These are phyloP conservation scores for Geopemphigus sp. DNA, from an alignment of 1,140 invertebrate species.

Conservation along the genomic window DNA sequence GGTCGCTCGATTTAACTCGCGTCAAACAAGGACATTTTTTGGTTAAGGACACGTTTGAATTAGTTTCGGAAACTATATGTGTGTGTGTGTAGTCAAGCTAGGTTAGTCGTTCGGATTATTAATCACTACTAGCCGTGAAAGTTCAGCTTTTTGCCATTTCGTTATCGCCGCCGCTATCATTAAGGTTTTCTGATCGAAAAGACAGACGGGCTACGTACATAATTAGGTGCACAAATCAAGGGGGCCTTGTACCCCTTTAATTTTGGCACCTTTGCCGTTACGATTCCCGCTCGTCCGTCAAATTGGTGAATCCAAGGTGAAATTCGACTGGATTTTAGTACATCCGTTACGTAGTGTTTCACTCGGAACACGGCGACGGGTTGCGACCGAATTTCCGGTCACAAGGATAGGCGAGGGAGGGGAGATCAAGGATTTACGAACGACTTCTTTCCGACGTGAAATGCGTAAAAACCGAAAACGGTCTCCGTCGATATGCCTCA, in stretches of 20 bases:
- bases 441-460: background rate
- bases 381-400: background rate
- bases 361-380: background rate
- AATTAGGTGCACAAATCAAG: slow-evolving; percentile 1
- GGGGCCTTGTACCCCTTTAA: background rate
- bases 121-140: background rate
- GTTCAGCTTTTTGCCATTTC: background rate
- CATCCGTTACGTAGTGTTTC: background rate
- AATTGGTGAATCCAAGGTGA: no score
- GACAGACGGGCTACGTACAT: background rate
- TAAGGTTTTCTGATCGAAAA: background rate
- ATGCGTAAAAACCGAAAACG: background rate
- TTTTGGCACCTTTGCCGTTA: background rate
- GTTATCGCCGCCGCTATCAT: background rate
- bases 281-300: background rate
- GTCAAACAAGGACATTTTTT: no score
- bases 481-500: background rate
- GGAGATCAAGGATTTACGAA: background rate
- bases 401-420: background rate
- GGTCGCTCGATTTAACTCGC: no score
- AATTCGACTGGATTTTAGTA: no score
- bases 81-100: background rate
- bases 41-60: no score
- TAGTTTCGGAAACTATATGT: background rate
- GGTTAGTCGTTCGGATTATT: background rate